phyloP scores from a whole-genome alignment of 2,797 vertebrate genomes.

The Xenopus petersii region DNA sequence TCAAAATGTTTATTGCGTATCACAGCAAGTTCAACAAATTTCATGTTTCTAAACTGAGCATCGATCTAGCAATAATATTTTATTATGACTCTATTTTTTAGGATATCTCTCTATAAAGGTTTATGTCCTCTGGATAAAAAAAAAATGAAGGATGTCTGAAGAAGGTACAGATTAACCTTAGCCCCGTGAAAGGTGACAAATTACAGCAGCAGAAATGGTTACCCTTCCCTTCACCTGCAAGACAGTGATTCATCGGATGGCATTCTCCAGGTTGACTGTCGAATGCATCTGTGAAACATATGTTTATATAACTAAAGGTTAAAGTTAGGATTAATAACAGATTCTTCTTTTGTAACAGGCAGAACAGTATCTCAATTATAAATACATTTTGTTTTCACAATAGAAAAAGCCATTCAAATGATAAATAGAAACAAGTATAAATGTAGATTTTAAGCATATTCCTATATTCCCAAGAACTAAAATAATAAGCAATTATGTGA shows the following conservation, averaged over 20 bases:
- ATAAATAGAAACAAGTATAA: no score
- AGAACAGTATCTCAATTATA: background rate
- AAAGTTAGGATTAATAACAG: slow-evolving; percentile 6
- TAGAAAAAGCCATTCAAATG: no score
- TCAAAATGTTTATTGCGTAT: background rate
- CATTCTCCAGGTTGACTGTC: slow-evolving; percentile 3
- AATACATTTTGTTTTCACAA: no score
- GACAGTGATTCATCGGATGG: slow-evolving; percentile 30
- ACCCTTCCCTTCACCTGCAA: slow-evolving; percentile 22
- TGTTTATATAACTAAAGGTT: slow-evolving; percentile 19
- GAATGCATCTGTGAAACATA: slow-evolving; percentile 16
- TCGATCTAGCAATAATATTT: slow-evolving; percentile 39
- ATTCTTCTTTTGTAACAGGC: background rate
- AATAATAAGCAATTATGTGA: no score
- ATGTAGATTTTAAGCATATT: no score
- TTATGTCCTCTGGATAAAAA: slow-evolving; percentile 26
- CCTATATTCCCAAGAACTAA: no score
- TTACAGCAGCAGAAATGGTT: slow-evolving; percentile 18
- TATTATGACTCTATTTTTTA: slow-evolving; percentile 30
- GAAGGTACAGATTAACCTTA: slow-evolving; percentile 25
- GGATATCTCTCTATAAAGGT: slow-evolving; percentile 26
- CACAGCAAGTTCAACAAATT: slow-evolving; percentile 8
- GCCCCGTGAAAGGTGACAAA: slow-evolving; percentile 31
- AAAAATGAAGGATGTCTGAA: slow-evolving; percentile 25
- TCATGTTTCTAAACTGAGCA: slow-evolving; percentile 19